phyloP scores from a whole-genome alignment of 2,113 vertebrate genomes.

The Pyrgilauda ruficollis region DNA sequence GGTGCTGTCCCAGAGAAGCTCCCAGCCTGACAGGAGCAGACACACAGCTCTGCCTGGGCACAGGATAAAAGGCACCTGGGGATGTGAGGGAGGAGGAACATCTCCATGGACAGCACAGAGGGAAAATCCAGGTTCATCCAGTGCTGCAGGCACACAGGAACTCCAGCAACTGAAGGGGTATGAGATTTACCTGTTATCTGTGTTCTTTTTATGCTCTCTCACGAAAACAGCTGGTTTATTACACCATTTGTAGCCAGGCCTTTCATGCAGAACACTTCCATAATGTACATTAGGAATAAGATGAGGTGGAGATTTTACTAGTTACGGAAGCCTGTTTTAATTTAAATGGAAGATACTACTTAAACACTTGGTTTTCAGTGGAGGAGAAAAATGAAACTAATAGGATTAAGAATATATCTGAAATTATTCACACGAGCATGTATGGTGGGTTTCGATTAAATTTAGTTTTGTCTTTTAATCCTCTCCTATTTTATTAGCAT shows the following conservation, averaged over 20 bases:
- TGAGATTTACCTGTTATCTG: neutral
- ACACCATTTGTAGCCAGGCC: neutral
- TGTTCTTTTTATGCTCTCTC: neutral
- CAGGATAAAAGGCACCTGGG: rapidly evolving
- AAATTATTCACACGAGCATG: neutral
- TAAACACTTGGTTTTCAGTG: neutral
- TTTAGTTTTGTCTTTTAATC: constrained; percentile 27
- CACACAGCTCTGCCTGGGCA: rapidly evolving
- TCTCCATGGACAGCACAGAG: rapidly evolving
- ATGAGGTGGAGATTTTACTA: neutral
- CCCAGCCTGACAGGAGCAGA: neutral
- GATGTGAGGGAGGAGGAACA: neutral
- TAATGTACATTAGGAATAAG: neutral
- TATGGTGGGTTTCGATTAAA: neutral
- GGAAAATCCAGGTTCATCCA: neutral
- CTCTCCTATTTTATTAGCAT: constrained; percentile 8
- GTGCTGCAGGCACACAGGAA: neutral
- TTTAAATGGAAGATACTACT: neutral
- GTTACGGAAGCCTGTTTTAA: neutral
- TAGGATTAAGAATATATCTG: neutral
- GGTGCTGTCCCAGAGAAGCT: neutral
- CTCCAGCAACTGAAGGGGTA: neutral
- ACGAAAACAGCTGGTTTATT: neutral
- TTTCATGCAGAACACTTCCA: neutral
- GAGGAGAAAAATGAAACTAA: constrained; percentile 1